Evolutionary conservation across 2,113 vertebrate species (phyloP), one percentile per base, ranked within the genome.

Genomic region (Lasiurus cinereus): DNA sequence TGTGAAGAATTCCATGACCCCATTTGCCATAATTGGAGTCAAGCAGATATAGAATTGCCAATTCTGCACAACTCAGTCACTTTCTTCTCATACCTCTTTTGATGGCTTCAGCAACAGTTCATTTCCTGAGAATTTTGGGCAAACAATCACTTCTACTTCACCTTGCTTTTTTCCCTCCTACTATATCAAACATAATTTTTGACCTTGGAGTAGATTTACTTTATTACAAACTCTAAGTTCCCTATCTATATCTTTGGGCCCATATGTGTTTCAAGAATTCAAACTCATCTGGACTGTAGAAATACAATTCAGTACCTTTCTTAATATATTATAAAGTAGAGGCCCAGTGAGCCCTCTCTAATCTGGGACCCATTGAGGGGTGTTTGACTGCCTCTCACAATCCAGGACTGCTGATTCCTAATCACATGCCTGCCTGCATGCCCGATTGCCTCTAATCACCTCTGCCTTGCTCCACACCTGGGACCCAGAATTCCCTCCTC

Each of bases 1-100:
- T 90, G 15, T 92, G 76, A 94, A 94, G 59, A 94, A 88, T 52
- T 72, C 52, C 83, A 94, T 66, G 21, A 76, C 36, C 50, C 70
- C 66, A 66, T 54, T 82, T 59, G 29, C 54, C 64, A 22, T 78
- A 56, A 54, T 5, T 50, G 12, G 70, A 39, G 43, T 70, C 62
- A 24, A 39, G 39, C 19, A 43, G 77, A 90, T 33, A 29, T 6
- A 88, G 29, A n/a, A 88, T 0, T 14, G 5, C 18, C 33, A 64
- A 1, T 64, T 84, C 67, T 18, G 14, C 0, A 69, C 31, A 36
- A 66, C 16, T 67, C 2, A n/a, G 80, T 46, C 74, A 66, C 36
- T 10, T 85, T 83, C n/a, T 77, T 77, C 11, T 24, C 59, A 22
- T 0, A 29, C 21, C 18, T 16, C 8, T 16, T 54, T 39, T 31